These are phyloP conservation scores for Chrysopa pallens DNA, from an alignment of 1,140 invertebrate genomes.

Conservation along the genomic window DNA sequence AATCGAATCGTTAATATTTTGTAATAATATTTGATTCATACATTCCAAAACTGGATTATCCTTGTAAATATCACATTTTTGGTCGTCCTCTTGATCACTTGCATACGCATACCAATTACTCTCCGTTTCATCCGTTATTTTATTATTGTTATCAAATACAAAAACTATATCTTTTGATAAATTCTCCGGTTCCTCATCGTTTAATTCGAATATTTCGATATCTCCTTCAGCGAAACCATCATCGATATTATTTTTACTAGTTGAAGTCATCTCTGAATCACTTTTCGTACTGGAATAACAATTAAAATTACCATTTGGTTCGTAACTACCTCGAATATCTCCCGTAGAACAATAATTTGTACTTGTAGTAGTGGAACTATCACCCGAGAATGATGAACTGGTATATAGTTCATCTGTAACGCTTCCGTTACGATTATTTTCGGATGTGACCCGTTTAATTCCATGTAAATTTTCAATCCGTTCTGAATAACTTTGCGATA, in stretches of 20 bases:
- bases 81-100: constrained; percentile 47
- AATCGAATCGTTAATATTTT: constrained; percentile 25
- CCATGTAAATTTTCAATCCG: constrained; percentile 28
- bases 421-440: constrained; percentile 25
- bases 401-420: constrained; percentile 23
- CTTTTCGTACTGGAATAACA: constrained; percentile 5
- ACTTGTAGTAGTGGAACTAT: constrained; percentile 24
- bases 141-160: constrained; percentile 15
- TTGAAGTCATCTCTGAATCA: constrained; percentile 16
- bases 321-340: background rate
- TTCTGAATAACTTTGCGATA: constrained; percentile 24
- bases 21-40: constrained; percentile 54
- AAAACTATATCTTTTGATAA: constrained; percentile 5
- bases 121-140: constrained; percentile 24
- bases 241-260: constrained; percentile 8
- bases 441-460: constrained; percentile 21
- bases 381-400: constrained; percentile 22
- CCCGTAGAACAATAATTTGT: background rate
- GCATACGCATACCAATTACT: constrained; percentile 50
- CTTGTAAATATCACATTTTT: constrained; percentile 39
- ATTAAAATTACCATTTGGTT: background rate
- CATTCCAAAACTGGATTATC: constrained; percentile 60
- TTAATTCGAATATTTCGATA: background rate
- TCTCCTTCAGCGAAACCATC: background rate
- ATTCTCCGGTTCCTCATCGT: background rate